Percentiles rank a stretch among this genome's conserved stretches.
Conservation (phyloP, 1,140 invertebrate species). For the Drosophila pallidifrons region DNA sequence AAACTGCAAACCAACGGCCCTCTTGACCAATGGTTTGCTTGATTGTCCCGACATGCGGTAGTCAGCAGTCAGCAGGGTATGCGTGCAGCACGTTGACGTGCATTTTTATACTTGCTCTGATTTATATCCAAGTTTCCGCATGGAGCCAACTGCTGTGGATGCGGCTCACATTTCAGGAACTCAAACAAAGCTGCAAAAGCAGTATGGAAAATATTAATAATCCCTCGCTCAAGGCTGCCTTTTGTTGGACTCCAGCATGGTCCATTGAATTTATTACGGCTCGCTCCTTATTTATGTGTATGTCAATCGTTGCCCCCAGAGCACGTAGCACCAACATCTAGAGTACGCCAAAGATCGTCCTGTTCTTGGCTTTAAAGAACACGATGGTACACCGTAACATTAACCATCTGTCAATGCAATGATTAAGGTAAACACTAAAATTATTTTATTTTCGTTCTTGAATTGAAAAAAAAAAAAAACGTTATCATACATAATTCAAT, state of each 20-base stretch:
- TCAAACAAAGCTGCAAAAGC: slow-evolving; percentile 71
- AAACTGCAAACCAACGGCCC: background rate
- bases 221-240: slow-evolving; percentile 27
- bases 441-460: slow-evolving; percentile 14
- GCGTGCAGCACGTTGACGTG: slow-evolving; percentile 68
- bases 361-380: slow-evolving; percentile 35
- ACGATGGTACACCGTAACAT: slow-evolving; percentile 24
- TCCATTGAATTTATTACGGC: slow-evolving; percentile 49
- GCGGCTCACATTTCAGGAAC: slow-evolving; percentile 67
- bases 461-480: slow-evolving; percentile 29
- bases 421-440: slow-evolving; percentile 46
- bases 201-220: slow-evolving; percentile 81
- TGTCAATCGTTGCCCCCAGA: slow-evolving; percentile 17
- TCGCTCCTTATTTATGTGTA: slow-evolving; percentile 57
- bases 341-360: slow-evolving; percentile 24
- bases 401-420: slow-evolving; percentile 46
- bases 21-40: slow-evolving; percentile 46
- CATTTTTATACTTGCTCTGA: slow-evolving; percentile 69
- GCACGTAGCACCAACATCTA: slow-evolving; percentile 5
- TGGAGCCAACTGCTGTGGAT: slow-evolving; percentile 7
- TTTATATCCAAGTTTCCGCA: slow-evolving; percentile 63
- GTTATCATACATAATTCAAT: slow-evolving; percentile 48
- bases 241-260: slow-evolving; percentile 11
- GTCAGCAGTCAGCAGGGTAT: slow-evolving; percentile 25
- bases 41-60: slow-evolving; percentile 26